phyloP scores from a whole-genome alignment of 2,888 invertebrate species.

The Hirtodrosophila histrioides region DNA sequence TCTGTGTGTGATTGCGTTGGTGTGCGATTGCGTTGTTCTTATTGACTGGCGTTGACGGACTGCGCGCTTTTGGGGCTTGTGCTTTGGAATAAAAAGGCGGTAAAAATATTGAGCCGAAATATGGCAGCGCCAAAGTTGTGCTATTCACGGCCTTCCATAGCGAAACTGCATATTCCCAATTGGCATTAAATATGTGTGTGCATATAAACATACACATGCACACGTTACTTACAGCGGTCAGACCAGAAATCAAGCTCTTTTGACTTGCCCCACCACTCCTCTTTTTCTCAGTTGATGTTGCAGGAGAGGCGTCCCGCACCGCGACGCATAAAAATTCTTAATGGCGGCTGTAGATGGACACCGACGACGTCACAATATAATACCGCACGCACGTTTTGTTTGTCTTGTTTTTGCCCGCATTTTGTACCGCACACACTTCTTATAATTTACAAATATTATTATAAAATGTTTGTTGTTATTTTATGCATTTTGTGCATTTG shows the following conservation, averaged over 20 bases:
- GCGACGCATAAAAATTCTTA: conserved; percentile 48
- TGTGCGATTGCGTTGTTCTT: conserved; percentile 71
- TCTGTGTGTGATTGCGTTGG: conserved; percentile 38
- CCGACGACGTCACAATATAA: conserved; percentile 27
- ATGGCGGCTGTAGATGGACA: conserved; percentile 28
- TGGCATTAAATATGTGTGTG: conserved; percentile 19
- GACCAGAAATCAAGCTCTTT: conserved; percentile 60
- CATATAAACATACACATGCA: not conserved
- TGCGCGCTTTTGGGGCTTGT: conserved; percentile 52
- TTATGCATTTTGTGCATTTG: conserved; percentile 40
- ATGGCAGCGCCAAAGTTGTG: conserved; percentile 31
- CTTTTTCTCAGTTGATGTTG: conserved; percentile 62
- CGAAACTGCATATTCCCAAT: conserved; percentile 6
- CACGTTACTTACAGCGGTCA: conserved; percentile 59
- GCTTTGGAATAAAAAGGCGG: conserved; percentile 70
- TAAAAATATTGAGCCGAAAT: conserved; percentile 58
- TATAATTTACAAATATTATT: conserved; percentile 28
- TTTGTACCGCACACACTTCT: conserved; percentile 9
- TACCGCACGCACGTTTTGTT: conserved; percentile 33
- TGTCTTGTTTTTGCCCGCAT: conserved; percentile 22
- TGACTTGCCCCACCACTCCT: conserved; percentile 70
- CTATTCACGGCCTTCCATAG: conserved; percentile 10
- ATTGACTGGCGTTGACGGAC: conserved; percentile 57
- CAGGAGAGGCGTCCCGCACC: conserved; percentile 54
- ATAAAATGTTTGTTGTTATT: conserved; percentile 16